Conservation (phyloP, 53 echinoderm and acorn worm genomes). For the Temnopleurus reevesii region DNA sequence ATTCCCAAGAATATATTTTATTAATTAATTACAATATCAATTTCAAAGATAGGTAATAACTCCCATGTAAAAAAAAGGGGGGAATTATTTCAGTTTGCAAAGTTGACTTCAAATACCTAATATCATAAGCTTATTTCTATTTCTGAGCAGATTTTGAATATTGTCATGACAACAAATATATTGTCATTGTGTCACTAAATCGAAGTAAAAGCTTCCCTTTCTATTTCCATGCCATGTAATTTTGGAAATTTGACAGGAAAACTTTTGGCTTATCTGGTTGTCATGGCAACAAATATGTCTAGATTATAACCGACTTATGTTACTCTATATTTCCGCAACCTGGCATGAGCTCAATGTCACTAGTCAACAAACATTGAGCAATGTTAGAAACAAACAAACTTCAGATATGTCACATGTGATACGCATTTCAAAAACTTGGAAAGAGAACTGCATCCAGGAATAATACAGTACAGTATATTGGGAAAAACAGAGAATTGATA, state of each 20-base stretch:
- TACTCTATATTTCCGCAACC: background rate
- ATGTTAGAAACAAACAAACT: background rate
- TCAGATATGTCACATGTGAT: background rate
- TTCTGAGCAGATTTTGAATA: background rate
- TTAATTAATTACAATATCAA: too few species aligned
- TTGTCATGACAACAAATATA: background rate
- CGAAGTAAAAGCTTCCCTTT: background rate
- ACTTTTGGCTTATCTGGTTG: conserved; percentile 8
- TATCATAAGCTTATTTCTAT: background rate
- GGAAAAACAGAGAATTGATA: background rate
- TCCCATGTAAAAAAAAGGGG: too few species aligned
- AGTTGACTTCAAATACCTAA: background rate
- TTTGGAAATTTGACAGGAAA: conserved; percentile 25
- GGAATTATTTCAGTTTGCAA: too few species aligned
- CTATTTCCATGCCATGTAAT: background rate
- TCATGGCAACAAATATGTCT: conserved; percentile 22
- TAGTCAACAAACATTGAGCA: conserved; percentile 3
- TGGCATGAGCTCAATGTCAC: background rate
- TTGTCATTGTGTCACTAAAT: background rate
- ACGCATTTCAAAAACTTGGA: background rate
- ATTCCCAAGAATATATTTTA: too few species aligned
- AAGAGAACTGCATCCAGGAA: too few species aligned
- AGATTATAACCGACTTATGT: background rate
- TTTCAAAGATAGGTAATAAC: too few species aligned
- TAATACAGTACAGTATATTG: background rate